These are phyloP conservation scores for Mormyrops boulengeri DNA, from an alignment of 2,797 vertebrate species.

Conservation along the genomic window DNA sequence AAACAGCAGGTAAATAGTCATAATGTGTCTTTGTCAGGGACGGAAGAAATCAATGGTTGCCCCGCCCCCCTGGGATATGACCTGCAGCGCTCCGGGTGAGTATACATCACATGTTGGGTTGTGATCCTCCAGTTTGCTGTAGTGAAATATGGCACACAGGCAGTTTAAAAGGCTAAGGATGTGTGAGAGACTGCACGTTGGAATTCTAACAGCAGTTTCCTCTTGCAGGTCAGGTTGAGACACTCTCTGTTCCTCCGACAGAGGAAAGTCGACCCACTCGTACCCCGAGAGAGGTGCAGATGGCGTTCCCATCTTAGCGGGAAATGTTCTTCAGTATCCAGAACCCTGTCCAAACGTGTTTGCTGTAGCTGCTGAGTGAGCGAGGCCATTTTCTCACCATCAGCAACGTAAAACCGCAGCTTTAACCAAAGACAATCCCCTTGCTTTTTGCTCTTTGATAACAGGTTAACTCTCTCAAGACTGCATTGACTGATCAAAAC, in stretches of 20 bases:
- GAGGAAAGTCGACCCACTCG: not conserved
- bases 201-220: not conserved
- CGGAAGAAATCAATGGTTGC: not conserved
- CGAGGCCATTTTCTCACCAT: not conserved
- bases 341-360: not conserved
- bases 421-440: not conserved
- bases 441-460: not conserved
- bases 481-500: not conserved
- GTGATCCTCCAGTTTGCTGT: not conserved
- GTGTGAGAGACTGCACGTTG: not conserved
- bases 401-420: not conserved
- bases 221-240: not conserved
- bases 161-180: not conserved
- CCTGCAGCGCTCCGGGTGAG: not conserved
- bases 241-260: not conserved
- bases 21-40: not conserved
- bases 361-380: not conserved
- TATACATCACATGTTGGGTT: not conserved
- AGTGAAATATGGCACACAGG: not conserved
- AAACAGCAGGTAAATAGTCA: not conserved
- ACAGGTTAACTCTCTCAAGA: not conserved
- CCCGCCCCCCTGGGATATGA: not conserved
- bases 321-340: not conserved
- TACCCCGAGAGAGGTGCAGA: constrained; percentile 52
- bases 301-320: constrained; percentile 20